Conservation (phyloP, 2,113 vertebrate species). For the Neogobius melanostomus region DNA sequence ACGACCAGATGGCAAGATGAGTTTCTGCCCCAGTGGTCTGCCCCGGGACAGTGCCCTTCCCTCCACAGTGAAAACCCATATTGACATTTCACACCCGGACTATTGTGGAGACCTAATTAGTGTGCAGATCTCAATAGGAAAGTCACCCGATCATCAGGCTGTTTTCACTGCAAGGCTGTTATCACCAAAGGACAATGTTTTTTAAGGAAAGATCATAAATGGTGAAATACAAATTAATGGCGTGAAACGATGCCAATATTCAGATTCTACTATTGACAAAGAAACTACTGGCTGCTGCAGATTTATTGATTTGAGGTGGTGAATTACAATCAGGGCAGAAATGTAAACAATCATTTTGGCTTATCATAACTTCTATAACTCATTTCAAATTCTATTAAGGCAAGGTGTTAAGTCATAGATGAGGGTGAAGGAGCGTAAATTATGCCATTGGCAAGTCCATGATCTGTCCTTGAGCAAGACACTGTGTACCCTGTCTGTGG, state of each 20-base stretch:
- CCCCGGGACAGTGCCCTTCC: slow-evolving; percentile 37
- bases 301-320: neutral
- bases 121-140: slow-evolving; percentile 39
- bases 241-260: neutral
- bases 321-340: neutral
- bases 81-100: slow-evolving; percentile 61
- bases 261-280: neutral
- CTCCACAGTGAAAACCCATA: slow-evolving; percentile 44
- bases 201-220: slow-evolving; percentile 1
- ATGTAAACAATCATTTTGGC: neutral
- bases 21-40: slow-evolving; percentile 62
- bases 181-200: slow-evolving; percentile 21
- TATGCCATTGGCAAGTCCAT: neutral
- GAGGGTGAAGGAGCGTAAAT: neutral
- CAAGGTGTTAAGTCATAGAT: neutral
- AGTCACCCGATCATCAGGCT: slow-evolving; percentile 10
- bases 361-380: neutral
- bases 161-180: slow-evolving; percentile 23
- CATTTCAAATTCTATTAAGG: neutral
- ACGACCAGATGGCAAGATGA: slow-evolving; percentile 50
- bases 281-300: neutral
- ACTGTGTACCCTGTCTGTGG: neutral
- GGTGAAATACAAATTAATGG: slow-evolving; percentile 5
- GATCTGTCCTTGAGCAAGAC: neutral
- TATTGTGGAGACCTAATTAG: slow-evolving; percentile 57